Percentiles rank a stretch among this genome's conserved stretches.
Conservation (phyloP, 2,888 invertebrate species). For the Hymenopus coronatus region DNA sequence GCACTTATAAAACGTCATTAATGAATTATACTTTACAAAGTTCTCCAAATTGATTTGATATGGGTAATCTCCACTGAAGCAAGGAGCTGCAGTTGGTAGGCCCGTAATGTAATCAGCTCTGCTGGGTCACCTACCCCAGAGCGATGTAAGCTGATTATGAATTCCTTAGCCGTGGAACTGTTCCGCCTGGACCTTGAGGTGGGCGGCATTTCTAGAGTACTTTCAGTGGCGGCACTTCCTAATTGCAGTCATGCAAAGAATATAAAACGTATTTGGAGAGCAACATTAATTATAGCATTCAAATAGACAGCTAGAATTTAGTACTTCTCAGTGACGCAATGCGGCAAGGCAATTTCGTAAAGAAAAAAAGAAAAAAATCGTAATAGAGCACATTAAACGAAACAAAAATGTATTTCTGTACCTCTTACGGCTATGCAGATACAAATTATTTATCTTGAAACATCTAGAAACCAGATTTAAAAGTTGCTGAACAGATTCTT, state of each 20-base stretch:
- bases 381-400: too few relatives aligned
- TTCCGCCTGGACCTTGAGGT: background rate
- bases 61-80: background rate
- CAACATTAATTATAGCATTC: background rate
- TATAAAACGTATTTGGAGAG: background rate
- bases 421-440: too few relatives aligned
- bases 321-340: background rate
- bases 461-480: too few relatives aligned
- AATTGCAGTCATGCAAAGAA: background rate
- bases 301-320: background rate
- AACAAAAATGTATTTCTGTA: too few relatives aligned
- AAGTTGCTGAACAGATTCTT: too few relatives aligned
- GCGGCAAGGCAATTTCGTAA: too few relatives aligned
- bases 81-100: background rate
- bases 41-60: background rate
- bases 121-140: background rate
- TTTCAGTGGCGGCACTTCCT: background rate
- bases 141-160: background rate
- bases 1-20: background rate
- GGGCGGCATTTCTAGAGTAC: background rate
- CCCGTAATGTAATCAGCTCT: background rate
- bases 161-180: background rate
- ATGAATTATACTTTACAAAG: background rate
- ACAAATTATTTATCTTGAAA: too few relatives aligned
- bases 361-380: too few relatives aligned